Evolutionary conservation across 2,797 vertebrate genomes (phyloP), one percentile per base, ranked within the genome.

Genomic region (Neomorphus geoffroyi): DNA sequence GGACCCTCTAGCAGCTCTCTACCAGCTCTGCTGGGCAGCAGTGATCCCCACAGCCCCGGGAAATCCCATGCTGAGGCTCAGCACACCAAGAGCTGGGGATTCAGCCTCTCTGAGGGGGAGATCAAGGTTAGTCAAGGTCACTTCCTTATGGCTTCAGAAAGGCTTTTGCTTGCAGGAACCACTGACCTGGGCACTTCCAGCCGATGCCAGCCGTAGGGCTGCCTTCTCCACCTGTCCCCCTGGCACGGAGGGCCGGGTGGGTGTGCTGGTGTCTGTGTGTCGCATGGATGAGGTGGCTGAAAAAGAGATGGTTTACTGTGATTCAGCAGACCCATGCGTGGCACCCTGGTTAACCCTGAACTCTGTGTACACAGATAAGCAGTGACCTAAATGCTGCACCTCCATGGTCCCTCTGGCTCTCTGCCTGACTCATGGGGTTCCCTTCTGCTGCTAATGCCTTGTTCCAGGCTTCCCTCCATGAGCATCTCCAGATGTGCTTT

Each of bases 261-360:
- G 98, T 1, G 98, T 99, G 97, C 98, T 98, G 94, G 98, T 97
- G 75, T 99, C 98, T 0, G 98, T 98, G 97, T 97, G 97, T 26
- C 97, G 91, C 72, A 98, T 87, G 17, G 98, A 99, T 1, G 98
- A 99, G 2, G 98, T 99, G 24, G 98, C 99, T 98, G 98, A 4
- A 94, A 86, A 41, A 85, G 45, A 96, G 43, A 80, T 0, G 4
- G 37, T 2, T 11, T 17, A 2, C 41, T 50, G 27, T 19, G 39
- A 41, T 0, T 35, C 0, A 1, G 82, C 45, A 30, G 11, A 50
- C 4, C 46, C 0, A 0, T 4, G 23, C 71, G 65, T 4, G 16
- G 6, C 13, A 3, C 22, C 33, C 43, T 10, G 18, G 4, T 26
- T 61, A 15, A 43, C 14, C 41, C 74, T 22, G 21, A 61, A 33